Evolutionary conservation across 2,888 invertebrate species (phyloP).

Genomic region (Stenodema calcarata): DNA sequence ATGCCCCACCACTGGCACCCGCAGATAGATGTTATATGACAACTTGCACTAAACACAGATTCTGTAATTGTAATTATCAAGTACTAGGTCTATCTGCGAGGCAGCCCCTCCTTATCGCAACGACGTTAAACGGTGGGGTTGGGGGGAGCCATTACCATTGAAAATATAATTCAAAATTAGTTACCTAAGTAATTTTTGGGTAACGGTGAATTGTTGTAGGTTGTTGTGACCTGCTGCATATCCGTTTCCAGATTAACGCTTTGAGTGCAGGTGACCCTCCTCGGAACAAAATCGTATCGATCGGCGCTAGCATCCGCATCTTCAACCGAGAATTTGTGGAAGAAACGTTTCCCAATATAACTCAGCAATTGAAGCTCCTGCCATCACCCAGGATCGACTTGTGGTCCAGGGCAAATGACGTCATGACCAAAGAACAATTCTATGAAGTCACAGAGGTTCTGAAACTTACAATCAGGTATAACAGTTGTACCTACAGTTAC

Average conservation of each 20-base stretch:
- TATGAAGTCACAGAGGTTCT: neutral
- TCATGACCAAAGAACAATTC: neutral
- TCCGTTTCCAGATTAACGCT: neutral
- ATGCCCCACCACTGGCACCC: neutral
- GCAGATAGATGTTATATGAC: no score
- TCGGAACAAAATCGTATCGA: neutral
- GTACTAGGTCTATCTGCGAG: no score
- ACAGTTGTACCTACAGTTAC: no score
- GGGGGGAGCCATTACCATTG: no score
- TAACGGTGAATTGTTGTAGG: no score
- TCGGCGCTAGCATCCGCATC: constrained; percentile 27
- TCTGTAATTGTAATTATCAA: no score
- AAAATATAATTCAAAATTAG: no score
- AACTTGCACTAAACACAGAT: no score
- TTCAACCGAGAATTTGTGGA: constrained; percentile 7
- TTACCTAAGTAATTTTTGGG: no score
- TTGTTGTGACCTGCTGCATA: no score
- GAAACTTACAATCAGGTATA: neutral
- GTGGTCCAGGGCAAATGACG: neutral
- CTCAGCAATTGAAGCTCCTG: neutral
- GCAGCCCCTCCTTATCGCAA: no score
- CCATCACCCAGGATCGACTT: neutral
- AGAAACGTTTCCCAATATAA: neutral
- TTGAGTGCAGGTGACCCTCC: constrained; percentile 1
- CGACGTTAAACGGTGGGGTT: no score